Evolutionary conservation across 1,140 invertebrate genomes (phyloP).

Genomic region (Popillia japonica): DNA sequence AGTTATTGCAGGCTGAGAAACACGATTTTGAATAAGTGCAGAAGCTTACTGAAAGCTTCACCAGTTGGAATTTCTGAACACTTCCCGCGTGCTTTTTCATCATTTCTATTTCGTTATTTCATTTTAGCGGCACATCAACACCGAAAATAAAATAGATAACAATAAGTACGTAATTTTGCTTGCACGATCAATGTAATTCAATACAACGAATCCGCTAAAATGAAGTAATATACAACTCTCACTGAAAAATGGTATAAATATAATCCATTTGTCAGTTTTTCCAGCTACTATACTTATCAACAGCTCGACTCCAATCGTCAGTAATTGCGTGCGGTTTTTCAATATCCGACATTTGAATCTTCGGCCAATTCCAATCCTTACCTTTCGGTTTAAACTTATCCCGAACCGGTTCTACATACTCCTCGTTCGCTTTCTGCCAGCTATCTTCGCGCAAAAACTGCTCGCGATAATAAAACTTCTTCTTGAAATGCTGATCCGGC

Average conservation of each 20-base stretch:
- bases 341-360: constrained; percentile 37
- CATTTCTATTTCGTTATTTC: too few species aligned
- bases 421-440: constrained; percentile 52
- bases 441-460: constrained; percentile 64
- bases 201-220: neutral
- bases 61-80: too few species aligned
- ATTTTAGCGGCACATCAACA: too few species aligned
- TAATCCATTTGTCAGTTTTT: constrained; percentile 39
- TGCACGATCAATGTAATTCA: too few species aligned
- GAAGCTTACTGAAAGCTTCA: too few species aligned
- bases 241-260: neutral
- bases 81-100: too few species aligned
- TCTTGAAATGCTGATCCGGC: constrained; percentile 76
- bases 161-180: too few species aligned
- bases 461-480: constrained; percentile 79
- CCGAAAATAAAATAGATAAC: too few species aligned
- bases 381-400: constrained; percentile 72
- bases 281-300: constrained; percentile 33
- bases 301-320: constrained; percentile 26
- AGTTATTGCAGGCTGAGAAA: too few species aligned
- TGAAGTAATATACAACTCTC: too few species aligned
- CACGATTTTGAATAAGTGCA: too few species aligned
- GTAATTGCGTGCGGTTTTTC: constrained; percentile 35
- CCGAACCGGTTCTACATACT: constrained; percentile 49
- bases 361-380: constrained; percentile 78